Base-by-base conservation (phyloP, 2,888 invertebrate species). In the Drosophila paracracens region DNA sequence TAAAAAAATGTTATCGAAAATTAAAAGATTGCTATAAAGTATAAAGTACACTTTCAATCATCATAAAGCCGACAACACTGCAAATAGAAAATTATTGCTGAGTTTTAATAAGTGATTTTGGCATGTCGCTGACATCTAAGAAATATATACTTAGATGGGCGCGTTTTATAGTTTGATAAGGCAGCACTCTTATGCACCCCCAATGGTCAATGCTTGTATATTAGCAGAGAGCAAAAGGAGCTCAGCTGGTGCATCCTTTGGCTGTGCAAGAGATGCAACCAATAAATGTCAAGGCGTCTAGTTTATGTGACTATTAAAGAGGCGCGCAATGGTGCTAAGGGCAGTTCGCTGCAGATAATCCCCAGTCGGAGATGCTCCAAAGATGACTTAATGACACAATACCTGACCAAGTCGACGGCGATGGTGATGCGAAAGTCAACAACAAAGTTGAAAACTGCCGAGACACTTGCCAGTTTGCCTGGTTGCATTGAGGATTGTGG, bases 311-410 rank as follows among this genome's bases (percentile, higher is more conserved):
- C 81, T 69, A 70, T 82, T 82, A 80, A 82, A 78, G 56, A 56
- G 62, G 58, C 70, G 70, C 46, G 53, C 51, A 54, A 54, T 61
- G 68, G 57, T 62, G 61, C 63, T 56, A 46, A 51, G 40, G 66
- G 60, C 60, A 38, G 79, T 51, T 40, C 29, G 29, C 38, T 71
- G 33, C 35, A 38, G 79, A 82, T 78, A 82, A 78, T 82, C 82
- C 74, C 53, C 62, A 53, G 79, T 46, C 46, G 38, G 52, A 69
- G 54, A 70, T 52, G 58, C 70, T 40, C 46, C 48, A 21, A 21
- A 53, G 76, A 79, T 79, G 83, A 79, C 83, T 79, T 79, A 79
- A 79, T 82, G 79, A 79, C 83, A 82, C 79, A 78, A 81, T 64
- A 64, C 59, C 61, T 68, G 78, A 59, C 63, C 77, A 81, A 50